Evolutionary conservation across 2,888 invertebrate species (phyloP), one percentile per base, ranked within the genome.

Genomic region (Lasioglossum marginatum): DNA sequence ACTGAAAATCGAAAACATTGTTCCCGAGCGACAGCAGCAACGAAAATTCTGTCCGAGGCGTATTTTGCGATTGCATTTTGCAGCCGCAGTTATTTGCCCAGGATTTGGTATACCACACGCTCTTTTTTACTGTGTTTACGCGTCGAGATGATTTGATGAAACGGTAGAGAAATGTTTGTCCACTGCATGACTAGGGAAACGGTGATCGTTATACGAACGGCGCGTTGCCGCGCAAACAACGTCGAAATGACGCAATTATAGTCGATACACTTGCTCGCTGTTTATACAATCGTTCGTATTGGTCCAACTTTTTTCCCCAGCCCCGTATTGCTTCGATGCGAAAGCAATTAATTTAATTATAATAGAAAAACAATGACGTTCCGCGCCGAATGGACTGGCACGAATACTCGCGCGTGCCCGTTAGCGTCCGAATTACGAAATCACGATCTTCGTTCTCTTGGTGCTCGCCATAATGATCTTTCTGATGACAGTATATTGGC

Each of bases 281-380:
- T 83, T 78, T 71, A 48, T 40, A 75, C 45, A 77, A 14, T 14
- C n/a, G 10, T 10, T 10, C 23, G 27, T 63, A 77, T 34, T 34
- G 73, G 27, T 12, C 16, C 12, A 37, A 63, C 43, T 31, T 81
- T 74, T 60, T 48, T 77, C 14, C 34, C 16, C 4, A 16, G 37
- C 1, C 23, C 0, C 27, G 27, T 45, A 16, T 31, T 48, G 43
- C 19, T 16, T 23, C 43, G 76, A 63, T 63, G 48, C 63, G 19
- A 34, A 63, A 68, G 79, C 85, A 85, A 85, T 85, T 83, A 77
- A 71, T 83, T 84, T 74, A 84, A 84, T 79, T 85, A 79, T 84
- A 84, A 79, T 84, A 70, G 84, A 84, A 37, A 68, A 45, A 57
- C 10, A 68, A 70, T 70, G 37, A n/a, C n/a, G 27, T 8, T 14